Percentiles rank a stretch among this genome's conserved stretches.
These are phyloP conservation scores for Leucophenga montana DNA, from an alignment of 2,888 invertebrate genomes.

Conservation along the genomic window DNA sequence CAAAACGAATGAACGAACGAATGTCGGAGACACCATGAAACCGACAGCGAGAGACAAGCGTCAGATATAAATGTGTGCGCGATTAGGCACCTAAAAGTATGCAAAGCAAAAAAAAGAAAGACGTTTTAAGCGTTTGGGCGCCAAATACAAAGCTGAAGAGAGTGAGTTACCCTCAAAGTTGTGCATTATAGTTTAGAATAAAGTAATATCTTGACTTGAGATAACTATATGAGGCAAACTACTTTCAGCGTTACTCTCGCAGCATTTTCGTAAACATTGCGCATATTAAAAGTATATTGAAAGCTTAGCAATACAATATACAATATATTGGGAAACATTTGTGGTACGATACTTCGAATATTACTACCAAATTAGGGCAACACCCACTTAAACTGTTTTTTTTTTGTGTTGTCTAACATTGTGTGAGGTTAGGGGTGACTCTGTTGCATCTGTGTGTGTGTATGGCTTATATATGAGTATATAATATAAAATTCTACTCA, in stretches of 20 bases:
- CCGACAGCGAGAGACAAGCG: constrained; percentile 1
- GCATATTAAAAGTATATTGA: background rate
- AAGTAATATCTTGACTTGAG: too few species aligned
- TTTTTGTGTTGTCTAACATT: background rate
- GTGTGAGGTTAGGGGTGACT: constrained; percentile 28
- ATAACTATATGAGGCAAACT: too few species aligned
- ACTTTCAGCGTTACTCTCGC: too few species aligned
- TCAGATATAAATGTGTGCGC: constrained; percentile 35
- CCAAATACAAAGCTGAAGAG: background rate
- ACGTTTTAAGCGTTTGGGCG: constrained; percentile 14
- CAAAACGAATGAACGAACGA: constrained; percentile 8
- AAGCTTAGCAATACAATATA: background rate
- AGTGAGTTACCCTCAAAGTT: background rate
- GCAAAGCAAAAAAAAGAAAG: constrained; percentile 31
- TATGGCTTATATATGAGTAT: constrained; percentile 10
- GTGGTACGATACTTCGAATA: background rate
- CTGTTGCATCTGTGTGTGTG: constrained; percentile 9
- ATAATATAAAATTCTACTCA: background rate
- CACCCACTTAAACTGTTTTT: constrained; percentile 15
- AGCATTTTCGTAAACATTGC: too few species aligned
- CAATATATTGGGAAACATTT: background rate
- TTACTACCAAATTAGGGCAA: constrained; percentile 25
- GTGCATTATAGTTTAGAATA: too few species aligned
- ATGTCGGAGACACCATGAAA: background rate
- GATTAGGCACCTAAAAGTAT: constrained; percentile 40